phyloP scores from a whole-genome alignment of 1,140 invertebrate genomes.

The Lethocerus indicus region DNA sequence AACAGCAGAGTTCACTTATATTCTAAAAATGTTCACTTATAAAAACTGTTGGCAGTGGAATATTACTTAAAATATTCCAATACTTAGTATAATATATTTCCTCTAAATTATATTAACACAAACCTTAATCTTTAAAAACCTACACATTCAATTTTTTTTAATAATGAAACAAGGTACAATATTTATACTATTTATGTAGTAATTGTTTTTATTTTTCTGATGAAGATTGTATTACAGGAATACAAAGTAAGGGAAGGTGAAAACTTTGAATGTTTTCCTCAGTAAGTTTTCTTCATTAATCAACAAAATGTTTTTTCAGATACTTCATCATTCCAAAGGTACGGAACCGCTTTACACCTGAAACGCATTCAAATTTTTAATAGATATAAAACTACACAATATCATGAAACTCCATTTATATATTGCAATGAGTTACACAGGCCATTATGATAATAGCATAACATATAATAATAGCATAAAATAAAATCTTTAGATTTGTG shows the following conservation, averaged over 20 bases:
- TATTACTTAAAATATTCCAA: background rate
- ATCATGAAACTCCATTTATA: background rate
- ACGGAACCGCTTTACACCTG: slow-evolving; percentile 67
- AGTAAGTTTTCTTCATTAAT: slow-evolving; percentile 12
- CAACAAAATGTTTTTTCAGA: slow-evolving; percentile 72
- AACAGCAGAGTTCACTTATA: too few relatives aligned
- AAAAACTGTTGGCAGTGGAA: background rate
- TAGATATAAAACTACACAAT: slow-evolving; percentile 1
- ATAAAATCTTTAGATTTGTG: background rate
- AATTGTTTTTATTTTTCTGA: background rate
- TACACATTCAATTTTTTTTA: background rate
- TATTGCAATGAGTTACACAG: background rate
- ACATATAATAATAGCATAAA: background rate
- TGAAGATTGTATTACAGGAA: background rate
- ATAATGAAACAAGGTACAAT: slow-evolving; percentile 7
- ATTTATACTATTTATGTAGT: slow-evolving; percentile 6
- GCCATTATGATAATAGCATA: background rate
- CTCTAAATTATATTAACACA: background rate
- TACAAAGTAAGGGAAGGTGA: background rate
- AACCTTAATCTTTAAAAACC: background rate
- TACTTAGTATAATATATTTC: background rate
- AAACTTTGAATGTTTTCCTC: background rate
- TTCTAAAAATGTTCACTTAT: background rate
- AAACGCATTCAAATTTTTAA: slow-evolving; percentile 1
- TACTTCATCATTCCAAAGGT: slow-evolving; percentile 94